A percentile compares a stretch with the other conserved stretches of the same genome.
Evolutionary conservation across 2,888 invertebrate genomes (phyloP).

Genomic region (Athalia circularis): DNA sequence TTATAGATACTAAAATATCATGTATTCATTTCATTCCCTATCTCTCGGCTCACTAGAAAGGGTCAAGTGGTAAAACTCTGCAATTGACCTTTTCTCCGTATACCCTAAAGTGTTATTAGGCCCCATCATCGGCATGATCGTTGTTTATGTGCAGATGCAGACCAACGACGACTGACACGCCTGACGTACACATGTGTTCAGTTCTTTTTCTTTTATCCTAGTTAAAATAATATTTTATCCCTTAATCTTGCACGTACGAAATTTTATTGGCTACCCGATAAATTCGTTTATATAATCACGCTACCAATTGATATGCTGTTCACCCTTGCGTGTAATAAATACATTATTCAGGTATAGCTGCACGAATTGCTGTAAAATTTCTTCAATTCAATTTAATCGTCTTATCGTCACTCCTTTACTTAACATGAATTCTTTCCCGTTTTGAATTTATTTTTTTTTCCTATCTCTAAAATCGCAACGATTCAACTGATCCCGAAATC

Average conservation of each 20-base stretch:
- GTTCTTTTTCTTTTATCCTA: neutral
- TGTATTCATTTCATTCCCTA: conserved; percentile 30
- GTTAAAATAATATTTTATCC: too few species aligned
- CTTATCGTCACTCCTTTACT: too few species aligned
- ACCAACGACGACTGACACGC: conserved; percentile 1
- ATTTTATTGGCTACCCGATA: neutral
- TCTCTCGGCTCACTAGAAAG: neutral
- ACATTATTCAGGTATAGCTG: too few species aligned
- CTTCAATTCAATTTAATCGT: too few species aligned
- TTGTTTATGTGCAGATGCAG: neutral
- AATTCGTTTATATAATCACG: neutral
- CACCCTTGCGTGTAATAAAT: too few species aligned
- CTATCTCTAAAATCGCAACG: too few species aligned
- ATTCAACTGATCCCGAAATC: too few species aligned
- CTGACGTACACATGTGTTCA: conserved; percentile 9
- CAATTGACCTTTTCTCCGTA: conserved; percentile 31
- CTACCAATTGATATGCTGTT: too few species aligned
- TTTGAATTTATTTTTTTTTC: too few species aligned
- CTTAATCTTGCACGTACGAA: neutral
- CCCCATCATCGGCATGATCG: conserved; percentile 24
- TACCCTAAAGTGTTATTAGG: neutral
- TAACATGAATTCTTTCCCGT: too few species aligned
- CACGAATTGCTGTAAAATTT: too few species aligned
- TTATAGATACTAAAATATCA: neutral
- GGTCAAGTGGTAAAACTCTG: conserved; percentile 11